These are phyloP conservation scores for Drosophila saltans DNA, from an alignment of 1,140 invertebrate genomes.

Conservation along the genomic window DNA sequence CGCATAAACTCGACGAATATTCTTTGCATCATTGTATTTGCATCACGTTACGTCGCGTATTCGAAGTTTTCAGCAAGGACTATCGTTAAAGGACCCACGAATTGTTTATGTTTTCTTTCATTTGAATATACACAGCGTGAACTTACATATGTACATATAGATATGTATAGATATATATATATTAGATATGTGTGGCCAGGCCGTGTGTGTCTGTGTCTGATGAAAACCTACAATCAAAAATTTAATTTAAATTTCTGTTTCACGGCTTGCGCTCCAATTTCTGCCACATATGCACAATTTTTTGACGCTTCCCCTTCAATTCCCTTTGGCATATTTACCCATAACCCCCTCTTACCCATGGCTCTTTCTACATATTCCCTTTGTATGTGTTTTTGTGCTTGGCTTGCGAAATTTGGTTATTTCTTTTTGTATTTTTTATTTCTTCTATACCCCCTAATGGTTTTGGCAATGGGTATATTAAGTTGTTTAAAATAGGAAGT, in stretches of 20 bases:
- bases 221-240: slow-evolving; percentile 49
- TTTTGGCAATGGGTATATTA: not conserved
- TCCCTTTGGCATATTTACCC: slow-evolving; percentile 9
- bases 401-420: slow-evolving; percentile 27
- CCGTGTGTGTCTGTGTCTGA: not conserved
- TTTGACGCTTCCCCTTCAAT: slow-evolving; percentile 25
- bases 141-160: no score
- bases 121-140: not conserved
- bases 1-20: slow-evolving; percentile 6
- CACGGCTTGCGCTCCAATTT: slow-evolving; percentile 49
- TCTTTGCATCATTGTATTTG: not conserved
- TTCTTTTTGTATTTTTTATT: not conserved
- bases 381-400: slow-evolving; percentile 45
- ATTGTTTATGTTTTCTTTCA: slow-evolving; percentile 23
- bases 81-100: slow-evolving; percentile 25
- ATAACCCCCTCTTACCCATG: not conserved
- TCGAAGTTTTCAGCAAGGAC: slow-evolving; percentile 4
- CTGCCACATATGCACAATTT: slow-evolving; percentile 65
- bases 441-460: not conserved
- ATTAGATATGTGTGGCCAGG: not conserved
- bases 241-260: slow-evolving; percentile 76
- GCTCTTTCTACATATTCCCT: slow-evolving; percentile 15
- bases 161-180: no score
- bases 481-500: not conserved
- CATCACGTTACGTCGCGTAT: not conserved